A percentile compares a stretch with the other conserved stretches of the same genome.
Evolutionary conservation across 2,113 vertebrate genomes (phyloP).

Genomic region (Bucco capensis): DNA sequence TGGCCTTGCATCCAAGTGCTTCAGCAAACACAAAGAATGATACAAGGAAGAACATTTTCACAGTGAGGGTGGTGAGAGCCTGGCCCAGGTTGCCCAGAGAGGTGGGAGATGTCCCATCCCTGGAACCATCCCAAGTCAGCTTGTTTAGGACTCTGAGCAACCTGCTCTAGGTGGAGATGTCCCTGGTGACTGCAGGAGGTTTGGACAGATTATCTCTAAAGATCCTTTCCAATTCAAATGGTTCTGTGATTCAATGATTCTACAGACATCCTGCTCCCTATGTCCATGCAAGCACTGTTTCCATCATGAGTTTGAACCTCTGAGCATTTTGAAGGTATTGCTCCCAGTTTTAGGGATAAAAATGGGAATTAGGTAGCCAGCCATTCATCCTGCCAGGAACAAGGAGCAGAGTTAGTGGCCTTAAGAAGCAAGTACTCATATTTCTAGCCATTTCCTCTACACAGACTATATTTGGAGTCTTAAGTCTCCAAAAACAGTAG

Average conservation of each 20-base stretch:
- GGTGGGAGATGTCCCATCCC: too few species aligned
- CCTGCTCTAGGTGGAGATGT: too few species aligned
- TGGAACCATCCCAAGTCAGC: too few species aligned
- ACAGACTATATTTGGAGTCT: background rate
- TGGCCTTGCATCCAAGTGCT: background rate
- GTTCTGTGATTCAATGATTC: too few species aligned
- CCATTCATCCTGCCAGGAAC: background rate
- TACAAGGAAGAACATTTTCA: too few species aligned
- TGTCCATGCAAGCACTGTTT: background rate
- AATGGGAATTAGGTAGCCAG: background rate
- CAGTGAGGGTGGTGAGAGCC: too few species aligned
- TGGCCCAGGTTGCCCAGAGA: too few species aligned
- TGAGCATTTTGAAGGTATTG: background rate
- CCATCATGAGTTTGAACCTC: background rate
- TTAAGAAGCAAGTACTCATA: background rate
- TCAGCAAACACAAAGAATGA: background rate
- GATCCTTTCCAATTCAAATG: too few species aligned
- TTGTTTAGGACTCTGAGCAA: too few species aligned
- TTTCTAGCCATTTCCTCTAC: background rate
- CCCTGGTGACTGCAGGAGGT: too few species aligned
- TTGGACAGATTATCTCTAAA: too few species aligned
- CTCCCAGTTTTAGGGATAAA: background rate
- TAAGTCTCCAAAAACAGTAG: background rate
- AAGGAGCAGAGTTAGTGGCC: background rate
- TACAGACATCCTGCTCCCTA: background rate